A percentile compares a stretch with the other conserved stretches of the same genome.
These are phyloP conservation scores for Carassius gibelio DNA, from an alignment of 2,113 vertebrate species.

Conservation along the genomic window DNA sequence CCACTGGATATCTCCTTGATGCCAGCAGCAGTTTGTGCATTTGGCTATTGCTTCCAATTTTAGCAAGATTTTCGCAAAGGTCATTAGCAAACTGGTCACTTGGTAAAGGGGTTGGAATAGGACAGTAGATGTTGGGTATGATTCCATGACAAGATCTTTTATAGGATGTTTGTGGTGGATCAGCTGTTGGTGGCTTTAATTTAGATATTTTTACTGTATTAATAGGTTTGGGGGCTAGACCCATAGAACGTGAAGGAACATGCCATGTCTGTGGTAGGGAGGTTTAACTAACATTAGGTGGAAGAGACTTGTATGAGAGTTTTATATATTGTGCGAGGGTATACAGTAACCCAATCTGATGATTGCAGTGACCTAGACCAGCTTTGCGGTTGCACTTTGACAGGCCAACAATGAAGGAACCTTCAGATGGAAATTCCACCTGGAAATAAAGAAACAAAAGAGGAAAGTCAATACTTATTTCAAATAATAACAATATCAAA, in stretches of 20 bases:
- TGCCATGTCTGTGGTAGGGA: constrained; percentile 26
- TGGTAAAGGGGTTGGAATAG: constrained; percentile 9
- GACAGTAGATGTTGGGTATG: neutral
- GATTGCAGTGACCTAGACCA: constrained; percentile 34
- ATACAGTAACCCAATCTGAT: constrained; percentile 34
- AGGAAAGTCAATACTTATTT: neutral
- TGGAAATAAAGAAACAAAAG: constrained; percentile 1
- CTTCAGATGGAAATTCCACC: neutral
- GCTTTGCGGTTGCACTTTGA: constrained; percentile 38
- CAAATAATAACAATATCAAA: neutral
- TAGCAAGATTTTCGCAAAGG: neutral
- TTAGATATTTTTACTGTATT: constrained; percentile 10
- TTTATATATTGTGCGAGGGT: constrained; percentile 25
- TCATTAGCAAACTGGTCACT: constrained; percentile 4
- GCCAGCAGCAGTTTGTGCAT: constrained; percentile 12
- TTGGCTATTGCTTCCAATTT: constrained; percentile 11
- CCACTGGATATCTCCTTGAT: constrained; percentile 19
- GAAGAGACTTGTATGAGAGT: neutral
- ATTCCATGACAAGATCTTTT: constrained; percentile 35
- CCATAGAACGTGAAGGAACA: neutral
- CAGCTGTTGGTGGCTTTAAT: constrained; percentile 23
- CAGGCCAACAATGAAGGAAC: neutral
- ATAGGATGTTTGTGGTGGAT: constrained; percentile 16
- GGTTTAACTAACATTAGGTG: constrained; percentile 10
- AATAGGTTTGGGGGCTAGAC: constrained; percentile 20